phyloP scores from a whole-genome alignment of 2,113 vertebrate genomes.

The Cynopterus brachyotis region DNA sequence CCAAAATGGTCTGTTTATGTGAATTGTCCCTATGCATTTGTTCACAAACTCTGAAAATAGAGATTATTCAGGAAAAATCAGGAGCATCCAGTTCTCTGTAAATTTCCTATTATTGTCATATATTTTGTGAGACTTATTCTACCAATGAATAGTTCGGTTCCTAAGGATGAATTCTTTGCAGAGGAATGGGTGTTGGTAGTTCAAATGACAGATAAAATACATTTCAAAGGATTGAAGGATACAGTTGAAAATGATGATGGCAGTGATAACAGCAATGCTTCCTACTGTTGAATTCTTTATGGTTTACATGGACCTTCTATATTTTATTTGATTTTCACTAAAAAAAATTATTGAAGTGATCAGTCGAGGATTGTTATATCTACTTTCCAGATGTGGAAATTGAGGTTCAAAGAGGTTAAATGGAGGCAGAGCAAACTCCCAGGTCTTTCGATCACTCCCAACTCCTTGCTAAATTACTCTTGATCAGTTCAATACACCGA shows the following conservation, averaged over 20 bases:
- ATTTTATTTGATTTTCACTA: slow-evolving; percentile 17
- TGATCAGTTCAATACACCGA: background rate
- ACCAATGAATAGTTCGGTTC: background rate
- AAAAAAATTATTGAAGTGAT: background rate
- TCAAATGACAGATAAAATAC: background rate
- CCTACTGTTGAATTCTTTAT: background rate
- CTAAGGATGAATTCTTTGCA: background rate
- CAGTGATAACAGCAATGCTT: background rate
- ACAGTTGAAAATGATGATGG: background rate
- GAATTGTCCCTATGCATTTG: slow-evolving; percentile 48
- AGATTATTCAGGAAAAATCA: background rate
- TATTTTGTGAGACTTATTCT: background rate
- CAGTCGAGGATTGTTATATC: background rate
- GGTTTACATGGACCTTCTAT: background rate
- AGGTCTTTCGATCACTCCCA: background rate
- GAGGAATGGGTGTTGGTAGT: background rate
- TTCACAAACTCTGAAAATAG: slow-evolving; percentile 46
- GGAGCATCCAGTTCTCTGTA: background rate
- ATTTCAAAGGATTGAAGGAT: background rate
- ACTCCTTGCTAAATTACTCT: background rate
- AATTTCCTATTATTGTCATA: background rate
- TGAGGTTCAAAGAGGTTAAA: slow-evolving; percentile 30
- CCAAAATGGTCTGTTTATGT: background rate
- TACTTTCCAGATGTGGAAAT: slow-evolving; percentile 35
- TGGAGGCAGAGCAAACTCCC: background rate